phyloP scores from a whole-genome alignment of 2,113 vertebrate genomes.

The Aegypius monachus region DNA sequence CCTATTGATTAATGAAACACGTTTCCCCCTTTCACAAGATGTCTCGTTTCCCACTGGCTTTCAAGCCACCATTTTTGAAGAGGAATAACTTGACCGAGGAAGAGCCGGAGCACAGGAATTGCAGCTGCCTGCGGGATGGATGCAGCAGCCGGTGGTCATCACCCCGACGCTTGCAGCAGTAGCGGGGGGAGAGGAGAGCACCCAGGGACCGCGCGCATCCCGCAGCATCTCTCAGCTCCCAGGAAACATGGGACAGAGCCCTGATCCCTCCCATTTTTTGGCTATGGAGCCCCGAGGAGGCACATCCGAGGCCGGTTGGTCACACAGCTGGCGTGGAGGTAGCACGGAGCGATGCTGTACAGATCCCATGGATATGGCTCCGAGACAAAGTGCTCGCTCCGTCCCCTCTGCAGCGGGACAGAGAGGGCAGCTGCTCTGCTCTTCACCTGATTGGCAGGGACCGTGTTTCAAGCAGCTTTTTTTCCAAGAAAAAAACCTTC shows the following conservation, averaged over 20 bases:
- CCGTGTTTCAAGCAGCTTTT: neutral
- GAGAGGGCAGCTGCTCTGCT: neutral
- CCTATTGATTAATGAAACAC: neutral
- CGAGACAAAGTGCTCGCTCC: rapidly evolving
- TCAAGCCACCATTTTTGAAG: neutral
- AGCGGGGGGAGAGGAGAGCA: neutral
- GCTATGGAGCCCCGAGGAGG: rapidly evolving
- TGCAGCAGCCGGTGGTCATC: rapidly evolving
- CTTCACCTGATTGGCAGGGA: neutral
- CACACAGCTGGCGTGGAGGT: rapidly evolving
- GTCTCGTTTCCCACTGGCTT: neutral
- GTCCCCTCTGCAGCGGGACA: rapidly evolving
- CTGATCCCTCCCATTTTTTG: neutral
- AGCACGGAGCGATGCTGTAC: rapidly evolving
- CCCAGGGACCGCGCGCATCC: rapidly evolving
- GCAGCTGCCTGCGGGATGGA: neutral
- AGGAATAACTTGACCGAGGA: neutral
- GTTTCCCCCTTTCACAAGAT: neutral
- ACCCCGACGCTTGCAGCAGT: rapidly evolving
- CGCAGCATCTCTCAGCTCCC: neutral
- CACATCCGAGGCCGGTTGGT: rapidly evolving
- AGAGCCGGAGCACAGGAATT: rapidly evolving
- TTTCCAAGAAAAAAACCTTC: neutral
- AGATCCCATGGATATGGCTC: neutral
- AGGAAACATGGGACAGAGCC: rapidly evolving